phyloP scores from a whole-genome alignment of 2,888 invertebrate genomes.

The Taphrorychus bicolor region DNA sequence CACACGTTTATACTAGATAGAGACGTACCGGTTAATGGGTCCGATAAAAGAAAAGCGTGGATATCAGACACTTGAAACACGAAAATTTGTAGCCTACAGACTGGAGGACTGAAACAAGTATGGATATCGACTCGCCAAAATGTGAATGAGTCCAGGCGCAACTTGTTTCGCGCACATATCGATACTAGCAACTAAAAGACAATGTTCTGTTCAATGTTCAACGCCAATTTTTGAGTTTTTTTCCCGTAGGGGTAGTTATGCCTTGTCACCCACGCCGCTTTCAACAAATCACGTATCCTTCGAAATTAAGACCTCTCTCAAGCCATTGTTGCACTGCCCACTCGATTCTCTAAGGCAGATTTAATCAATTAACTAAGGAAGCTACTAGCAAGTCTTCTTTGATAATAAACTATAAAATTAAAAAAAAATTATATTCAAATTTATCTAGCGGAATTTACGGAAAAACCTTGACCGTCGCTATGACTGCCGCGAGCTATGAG shows the following conservation, averaged over 20 bases:
- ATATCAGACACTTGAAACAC: slow-evolving; percentile 12
- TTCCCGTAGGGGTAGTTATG: slow-evolving; percentile 30
- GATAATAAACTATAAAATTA: background rate
- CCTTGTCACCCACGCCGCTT: slow-evolving; percentile 31
- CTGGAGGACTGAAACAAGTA: slow-evolving; percentile 46
- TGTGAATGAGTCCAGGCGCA: slow-evolving; percentile 56
- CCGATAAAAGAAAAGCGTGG: slow-evolving; percentile 44
- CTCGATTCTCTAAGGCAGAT: background rate
- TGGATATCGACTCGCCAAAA: slow-evolving; percentile 56
- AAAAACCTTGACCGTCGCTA: background rate
- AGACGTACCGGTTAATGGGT: slow-evolving; percentile 48
- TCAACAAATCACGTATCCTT: background rate
- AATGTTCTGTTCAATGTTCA: slow-evolving; percentile 36
- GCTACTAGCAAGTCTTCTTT: background rate
- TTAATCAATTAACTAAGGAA: background rate
- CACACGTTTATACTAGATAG: too few species aligned
- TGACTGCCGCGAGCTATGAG: too few species aligned
- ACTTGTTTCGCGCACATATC: slow-evolving; percentile 56
- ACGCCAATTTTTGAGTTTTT: slow-evolving; percentile 40
- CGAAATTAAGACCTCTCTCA: background rate
- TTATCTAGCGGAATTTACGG: background rate
- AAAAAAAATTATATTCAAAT: background rate
- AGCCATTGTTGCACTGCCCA: background rate
- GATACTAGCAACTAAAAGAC: slow-evolving; percentile 51
- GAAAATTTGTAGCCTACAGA: slow-evolving; percentile 47